These are phyloP conservation scores for Nymphalis io DNA, from an alignment of 1,140 invertebrate species.

Conservation along the genomic window DNA sequence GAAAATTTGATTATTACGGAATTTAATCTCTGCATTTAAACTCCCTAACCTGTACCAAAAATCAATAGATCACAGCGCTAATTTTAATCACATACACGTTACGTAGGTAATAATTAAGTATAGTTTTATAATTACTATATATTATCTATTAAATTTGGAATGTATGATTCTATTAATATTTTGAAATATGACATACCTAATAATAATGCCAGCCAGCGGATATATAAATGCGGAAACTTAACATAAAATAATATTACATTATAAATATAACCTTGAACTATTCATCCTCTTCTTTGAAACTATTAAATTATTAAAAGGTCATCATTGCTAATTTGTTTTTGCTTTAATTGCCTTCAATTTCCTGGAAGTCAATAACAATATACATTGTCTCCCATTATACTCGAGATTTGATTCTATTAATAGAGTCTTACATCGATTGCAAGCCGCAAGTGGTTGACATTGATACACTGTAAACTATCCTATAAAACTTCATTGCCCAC, in stretches of 20 bases:
- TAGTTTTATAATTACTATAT: too few species aligned
- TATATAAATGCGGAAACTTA: not conserved
- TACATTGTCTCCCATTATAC: not conserved
- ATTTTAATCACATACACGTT: too few species aligned
- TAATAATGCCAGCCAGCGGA: not conserved
- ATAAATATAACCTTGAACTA: not conserved
- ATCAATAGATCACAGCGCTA: too few species aligned
- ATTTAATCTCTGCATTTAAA: too few species aligned
- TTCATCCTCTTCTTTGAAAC: not conserved
- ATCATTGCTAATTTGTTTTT: conserved; percentile 19
- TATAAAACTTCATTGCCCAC: not conserved
- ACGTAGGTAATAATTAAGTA: too few species aligned
- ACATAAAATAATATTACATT: not conserved
- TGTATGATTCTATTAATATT: not conserved
- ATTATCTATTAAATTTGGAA: too few species aligned
- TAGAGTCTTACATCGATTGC: conserved; percentile 8
- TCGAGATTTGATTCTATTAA: conserved; percentile 28
- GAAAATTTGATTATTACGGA: too few species aligned
- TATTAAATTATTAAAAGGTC: not conserved
- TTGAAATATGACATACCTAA: not conserved
- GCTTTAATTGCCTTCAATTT: not conserved
- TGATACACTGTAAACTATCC: conserved; percentile 19
- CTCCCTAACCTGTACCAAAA: too few species aligned
- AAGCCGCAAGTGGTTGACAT: conserved; percentile 20
- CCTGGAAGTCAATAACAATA: conserved; percentile 17